These are phyloP conservation scores for Pterocles gutturalis DNA, from an alignment of 2,113 vertebrate species.

Conservation along the genomic window DNA sequence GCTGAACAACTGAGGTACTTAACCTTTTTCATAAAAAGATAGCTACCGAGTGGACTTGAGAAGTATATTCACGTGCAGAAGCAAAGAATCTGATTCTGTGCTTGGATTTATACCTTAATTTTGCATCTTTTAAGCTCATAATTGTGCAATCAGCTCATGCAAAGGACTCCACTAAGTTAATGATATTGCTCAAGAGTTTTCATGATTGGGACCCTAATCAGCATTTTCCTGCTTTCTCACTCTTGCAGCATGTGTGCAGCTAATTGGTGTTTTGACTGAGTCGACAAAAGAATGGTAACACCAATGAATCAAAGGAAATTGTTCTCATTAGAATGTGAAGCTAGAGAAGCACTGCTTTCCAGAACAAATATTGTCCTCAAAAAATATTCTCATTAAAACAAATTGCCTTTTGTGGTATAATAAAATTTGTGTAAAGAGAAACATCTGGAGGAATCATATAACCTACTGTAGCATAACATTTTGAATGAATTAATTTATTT, in stretches of 20 bases:
- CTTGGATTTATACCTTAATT: neutral
- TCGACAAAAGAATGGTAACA: conserved; percentile 60
- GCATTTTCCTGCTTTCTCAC: neutral
- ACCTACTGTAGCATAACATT: conserved; percentile 65
- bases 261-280: conserved; percentile 75
- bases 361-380: conserved; percentile 75
- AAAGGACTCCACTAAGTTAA: neutral
- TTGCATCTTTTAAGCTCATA: neutral
- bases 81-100: neutral
- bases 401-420: conserved; percentile 70
- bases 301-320: conserved; percentile 75
- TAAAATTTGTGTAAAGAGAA: conserved; percentile 75
- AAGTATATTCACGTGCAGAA: neutral
- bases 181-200: neutral
- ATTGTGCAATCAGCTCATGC: neutral
- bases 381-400: conserved; percentile 77
- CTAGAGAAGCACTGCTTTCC: conserved; percentile 64
- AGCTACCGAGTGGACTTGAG: neutral
- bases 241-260: conserved; percentile 40
- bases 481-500: conserved; percentile 70
- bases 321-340: conserved; percentile 73
- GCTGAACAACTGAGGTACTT: neutral
- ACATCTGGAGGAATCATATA: conserved; percentile 75
- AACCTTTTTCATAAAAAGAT: neutral
- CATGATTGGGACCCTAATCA: neutral